Percentiles rank a stretch among this genome's conserved stretches.
phyloP scores from a whole-genome alignment of 1,140 invertebrate genomes.

The Dendrolimus kikuchii region DNA sequence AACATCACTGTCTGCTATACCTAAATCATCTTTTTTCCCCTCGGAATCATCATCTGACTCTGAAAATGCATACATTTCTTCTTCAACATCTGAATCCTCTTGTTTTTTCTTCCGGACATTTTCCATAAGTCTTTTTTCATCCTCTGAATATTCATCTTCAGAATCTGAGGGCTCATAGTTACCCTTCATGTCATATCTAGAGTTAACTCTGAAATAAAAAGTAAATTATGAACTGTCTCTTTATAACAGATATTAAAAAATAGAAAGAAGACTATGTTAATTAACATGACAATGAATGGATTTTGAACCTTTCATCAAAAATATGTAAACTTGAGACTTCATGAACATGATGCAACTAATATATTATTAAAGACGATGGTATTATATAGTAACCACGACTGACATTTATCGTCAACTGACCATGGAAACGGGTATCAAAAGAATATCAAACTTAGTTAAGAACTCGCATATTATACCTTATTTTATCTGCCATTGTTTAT shows the following conservation, averaged over 20 bases:
- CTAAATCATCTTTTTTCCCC: conserved; percentile 57
- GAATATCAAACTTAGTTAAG: too few species aligned
- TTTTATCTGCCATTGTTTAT: conserved; percentile 23
- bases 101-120: conserved; percentile 73
- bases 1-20: conserved; percentile 79
- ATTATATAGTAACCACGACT: too few species aligned
- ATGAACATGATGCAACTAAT: too few species aligned
- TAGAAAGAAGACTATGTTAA: too few species aligned
- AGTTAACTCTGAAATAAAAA: conserved; percentile 49
- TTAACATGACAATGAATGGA: too few species aligned
- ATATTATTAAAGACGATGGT: too few species aligned
- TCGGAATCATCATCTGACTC: conserved; percentile 69
- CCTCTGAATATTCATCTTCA: conserved; percentile 79
- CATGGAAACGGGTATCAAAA: too few species aligned
- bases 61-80: conserved; percentile 78
- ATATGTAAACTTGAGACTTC: too few species aligned
- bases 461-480: conserved; percentile 15
- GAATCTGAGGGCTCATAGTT: conserved; percentile 79
- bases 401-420: too few species aligned
- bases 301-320: too few species aligned
- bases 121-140: conserved; percentile 76
- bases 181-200: conserved; percentile 56
- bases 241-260: too few species aligned
- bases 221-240: not conserved
- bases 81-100: conserved; percentile 75